These are phyloP conservation scores for Pampusana beccarii DNA, from an alignment of 2,113 vertebrate species.

Conservation along the genomic window DNA sequence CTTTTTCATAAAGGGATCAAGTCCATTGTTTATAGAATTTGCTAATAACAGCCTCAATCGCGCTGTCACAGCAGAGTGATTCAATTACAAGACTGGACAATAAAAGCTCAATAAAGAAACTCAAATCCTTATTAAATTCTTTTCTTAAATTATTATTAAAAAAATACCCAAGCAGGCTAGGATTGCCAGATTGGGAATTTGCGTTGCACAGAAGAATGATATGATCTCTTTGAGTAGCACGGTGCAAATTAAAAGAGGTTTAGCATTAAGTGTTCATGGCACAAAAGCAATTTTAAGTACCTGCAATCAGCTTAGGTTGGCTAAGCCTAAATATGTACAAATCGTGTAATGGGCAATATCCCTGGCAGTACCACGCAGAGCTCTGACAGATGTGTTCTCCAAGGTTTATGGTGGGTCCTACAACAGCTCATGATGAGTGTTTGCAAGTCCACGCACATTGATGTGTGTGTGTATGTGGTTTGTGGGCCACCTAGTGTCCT, in stretches of 20 bases:
- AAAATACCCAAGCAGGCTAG: constrained; percentile 48
- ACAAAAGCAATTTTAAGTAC: constrained; percentile 87
- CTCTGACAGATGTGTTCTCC: neutral
- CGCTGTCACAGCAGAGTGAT: constrained; percentile 60
- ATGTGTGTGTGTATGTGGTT: neutral
- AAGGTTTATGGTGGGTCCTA: neutral
- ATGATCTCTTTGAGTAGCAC: constrained; percentile 83
- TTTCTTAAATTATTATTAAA: constrained; percentile 55
- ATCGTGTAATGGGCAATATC: constrained; percentile 79
- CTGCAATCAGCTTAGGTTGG: constrained; percentile 84
- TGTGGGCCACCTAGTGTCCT: constrained; percentile 56
- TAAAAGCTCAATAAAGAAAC: constrained; percentile 63
- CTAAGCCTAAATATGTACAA: constrained; percentile 88
- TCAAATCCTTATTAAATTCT: constrained; percentile 69
- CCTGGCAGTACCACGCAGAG: constrained; percentile 81
- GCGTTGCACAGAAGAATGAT: constrained; percentile 71
- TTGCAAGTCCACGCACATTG: neutral
- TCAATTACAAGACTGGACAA: constrained; percentile 62
- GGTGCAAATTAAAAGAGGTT: constrained; percentile 85
- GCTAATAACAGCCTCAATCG: constrained; percentile 48
- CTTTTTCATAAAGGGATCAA: constrained; percentile 74
- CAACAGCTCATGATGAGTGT: neutral
- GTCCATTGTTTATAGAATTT: constrained; percentile 53
- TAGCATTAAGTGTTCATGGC: constrained; percentile 83
- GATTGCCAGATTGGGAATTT: constrained; percentile 72